Evolutionary conservation across 2,113 vertebrate species (phyloP).

Genomic region (Semicossyphus pulcher): DNA sequence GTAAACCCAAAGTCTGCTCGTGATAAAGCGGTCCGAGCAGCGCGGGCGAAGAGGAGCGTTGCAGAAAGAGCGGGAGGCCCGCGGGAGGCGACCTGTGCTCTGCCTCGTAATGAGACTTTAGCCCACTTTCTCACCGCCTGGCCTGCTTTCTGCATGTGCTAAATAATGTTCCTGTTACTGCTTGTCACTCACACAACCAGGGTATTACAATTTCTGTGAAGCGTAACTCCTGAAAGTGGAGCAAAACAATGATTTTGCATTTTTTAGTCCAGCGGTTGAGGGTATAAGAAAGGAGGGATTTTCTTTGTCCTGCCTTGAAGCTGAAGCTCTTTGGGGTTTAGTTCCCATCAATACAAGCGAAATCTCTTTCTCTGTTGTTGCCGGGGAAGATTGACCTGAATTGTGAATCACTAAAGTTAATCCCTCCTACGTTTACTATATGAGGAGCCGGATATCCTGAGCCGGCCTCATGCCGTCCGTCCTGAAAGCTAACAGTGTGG

Average conservation of each 20-base stretch:
- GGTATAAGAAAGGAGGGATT: slow-evolving; percentile 13
- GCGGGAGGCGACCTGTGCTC: slow-evolving; percentile 73
- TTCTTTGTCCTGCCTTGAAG: slow-evolving; percentile 37
- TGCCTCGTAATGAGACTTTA: slow-evolving; percentile 77
- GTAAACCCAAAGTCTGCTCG: slow-evolving; percentile 45
- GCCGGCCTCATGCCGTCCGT: slow-evolving; percentile 29
- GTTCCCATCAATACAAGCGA: slow-evolving; percentile 64
- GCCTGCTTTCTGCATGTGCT: slow-evolving; percentile 67
- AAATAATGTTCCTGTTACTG: slow-evolving; percentile 53
- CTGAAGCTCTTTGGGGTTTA: slow-evolving; percentile 69
- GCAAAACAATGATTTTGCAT: slow-evolving; percentile 43
- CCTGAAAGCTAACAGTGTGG: slow-evolving; percentile 44
- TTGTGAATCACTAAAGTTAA: slow-evolving; percentile 77
- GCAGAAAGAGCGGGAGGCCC: slow-evolving; percentile 51
- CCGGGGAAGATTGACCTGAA: slow-evolving; percentile 78
- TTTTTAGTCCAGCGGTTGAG: slow-evolving; percentile 20
- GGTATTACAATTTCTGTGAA: slow-evolving; percentile 23
- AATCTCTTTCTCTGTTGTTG: slow-evolving; percentile 69
- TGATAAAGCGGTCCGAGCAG: slow-evolving; percentile 51
- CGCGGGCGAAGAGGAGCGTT: slow-evolving; percentile 35
- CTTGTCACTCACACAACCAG: slow-evolving; percentile 54
- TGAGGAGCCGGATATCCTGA: slow-evolving; percentile 62
- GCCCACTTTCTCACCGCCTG: slow-evolving; percentile 60
- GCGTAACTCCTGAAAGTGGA: slow-evolving; percentile 10
- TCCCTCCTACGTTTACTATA: slow-evolving; percentile 73